These are phyloP conservation scores for Bombus pascuorum DNA, from an alignment of 1,140 invertebrate species.

Conservation along the genomic window DNA sequence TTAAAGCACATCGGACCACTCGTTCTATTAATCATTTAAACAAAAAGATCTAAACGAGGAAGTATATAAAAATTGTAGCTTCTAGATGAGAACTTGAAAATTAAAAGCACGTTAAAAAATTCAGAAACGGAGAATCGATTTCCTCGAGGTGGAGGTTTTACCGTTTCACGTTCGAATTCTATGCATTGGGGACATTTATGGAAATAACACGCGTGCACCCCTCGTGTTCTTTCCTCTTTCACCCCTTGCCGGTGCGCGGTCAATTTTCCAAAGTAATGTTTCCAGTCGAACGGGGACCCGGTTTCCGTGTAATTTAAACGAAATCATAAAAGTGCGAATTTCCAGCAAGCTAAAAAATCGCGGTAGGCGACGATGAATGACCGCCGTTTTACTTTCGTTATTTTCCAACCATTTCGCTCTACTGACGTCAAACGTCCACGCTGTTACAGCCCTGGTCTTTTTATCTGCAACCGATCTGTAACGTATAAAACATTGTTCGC, in stretches of 20 bases:
- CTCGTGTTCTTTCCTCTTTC: background rate
- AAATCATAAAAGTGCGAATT: slow-evolving; percentile 59
- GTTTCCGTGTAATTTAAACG: slow-evolving; percentile 48
- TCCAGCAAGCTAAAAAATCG: slow-evolving; percentile 55
- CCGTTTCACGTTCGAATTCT: background rate
- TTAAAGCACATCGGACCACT: too few relatives aligned
- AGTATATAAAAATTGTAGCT: too few relatives aligned
- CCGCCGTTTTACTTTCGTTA: slow-evolving; percentile 67
- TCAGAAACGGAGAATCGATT: too few relatives aligned
- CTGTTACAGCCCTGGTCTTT: slow-evolving; percentile 59
- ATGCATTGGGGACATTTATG: slow-evolving; percentile 25
- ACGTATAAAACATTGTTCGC: slow-evolving; percentile 60
- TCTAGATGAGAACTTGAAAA: too few relatives aligned
- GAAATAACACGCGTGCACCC: slow-evolving; percentile 9
- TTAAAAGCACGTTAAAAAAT: too few relatives aligned
- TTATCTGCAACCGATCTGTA: slow-evolving; percentile 66
- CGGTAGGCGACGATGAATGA: slow-evolving; percentile 54
- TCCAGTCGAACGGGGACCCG: slow-evolving; percentile 9
- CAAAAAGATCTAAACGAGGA: too few relatives aligned
- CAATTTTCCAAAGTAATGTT: slow-evolving; percentile 35
- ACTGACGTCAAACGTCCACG: slow-evolving; percentile 60
- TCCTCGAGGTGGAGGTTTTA: too few relatives aligned
- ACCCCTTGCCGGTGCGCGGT: background rate
- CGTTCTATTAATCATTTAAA: too few relatives aligned
- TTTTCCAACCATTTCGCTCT: slow-evolving; percentile 66